phyloP scores from a whole-genome alignment of 2,113 vertebrate genomes.

The Plectropomus leopardus region DNA sequence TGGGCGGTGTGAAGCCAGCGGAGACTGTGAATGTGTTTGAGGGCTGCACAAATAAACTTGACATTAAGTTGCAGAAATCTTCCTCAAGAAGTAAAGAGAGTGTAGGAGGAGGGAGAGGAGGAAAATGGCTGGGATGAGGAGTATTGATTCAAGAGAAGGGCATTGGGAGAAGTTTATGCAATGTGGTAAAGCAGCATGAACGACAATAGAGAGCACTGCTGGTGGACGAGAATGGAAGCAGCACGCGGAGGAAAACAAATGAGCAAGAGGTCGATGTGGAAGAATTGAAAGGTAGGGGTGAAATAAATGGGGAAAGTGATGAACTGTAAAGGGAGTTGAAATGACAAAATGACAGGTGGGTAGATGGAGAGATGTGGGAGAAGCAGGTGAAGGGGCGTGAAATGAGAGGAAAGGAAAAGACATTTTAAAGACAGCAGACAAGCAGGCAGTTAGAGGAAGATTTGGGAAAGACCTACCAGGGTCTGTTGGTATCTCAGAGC shows the following conservation, averaged over 20 bases:
- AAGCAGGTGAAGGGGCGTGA: neutral
- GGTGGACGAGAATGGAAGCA: neutral
- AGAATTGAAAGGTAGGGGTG: neutral
- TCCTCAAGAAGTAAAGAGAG: conserved; percentile 12
- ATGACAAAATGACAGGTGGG: conserved; percentile 12
- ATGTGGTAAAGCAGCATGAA: neutral
- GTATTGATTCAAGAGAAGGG: conserved; percentile 8
- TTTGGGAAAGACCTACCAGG: conserved; percentile 85
- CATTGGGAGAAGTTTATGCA: neutral
- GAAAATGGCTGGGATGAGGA: neutral
- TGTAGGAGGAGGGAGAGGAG: neutral
- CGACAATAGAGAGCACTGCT: neutral
- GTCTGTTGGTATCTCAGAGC: conserved; percentile 90
- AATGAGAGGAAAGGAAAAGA: neutral
- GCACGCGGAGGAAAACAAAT: neutral
- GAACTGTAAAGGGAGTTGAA: conserved; percentile 1
- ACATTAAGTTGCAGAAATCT: conserved; percentile 37
- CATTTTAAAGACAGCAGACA: conserved; percentile 13
- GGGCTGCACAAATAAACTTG: conserved; percentile 29
- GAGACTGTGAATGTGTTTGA: conserved; percentile 25
- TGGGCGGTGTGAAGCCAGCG: conserved; percentile 39
- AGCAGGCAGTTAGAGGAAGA: conserved; percentile 51
- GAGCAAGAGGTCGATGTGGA: neutral
- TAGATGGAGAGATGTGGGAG: conserved; percentile 25
- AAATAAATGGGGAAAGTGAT: neutral